Conservation (phyloP, 2,888 invertebrate genomes). For the Callimorpha dominula region DNA sequence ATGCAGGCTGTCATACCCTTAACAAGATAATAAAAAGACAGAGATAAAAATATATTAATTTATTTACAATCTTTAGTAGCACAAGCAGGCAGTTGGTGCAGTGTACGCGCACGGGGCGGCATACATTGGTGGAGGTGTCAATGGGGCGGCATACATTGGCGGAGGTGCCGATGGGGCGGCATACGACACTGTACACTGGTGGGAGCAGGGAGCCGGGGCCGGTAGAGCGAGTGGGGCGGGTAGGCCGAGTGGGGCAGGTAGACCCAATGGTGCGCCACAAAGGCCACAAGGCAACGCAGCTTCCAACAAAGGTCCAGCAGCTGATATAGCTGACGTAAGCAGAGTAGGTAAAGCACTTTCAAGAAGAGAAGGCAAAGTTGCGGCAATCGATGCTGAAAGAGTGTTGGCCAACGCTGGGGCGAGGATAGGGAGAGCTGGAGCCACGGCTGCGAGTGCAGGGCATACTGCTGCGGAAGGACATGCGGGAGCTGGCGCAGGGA, state of each 20-base stretch:
- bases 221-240: constrained; percentile 22
- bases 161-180: not conserved
- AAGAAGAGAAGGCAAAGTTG: constrained; percentile 54
- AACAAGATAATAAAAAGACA: not conserved
- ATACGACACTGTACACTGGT: not conserved
- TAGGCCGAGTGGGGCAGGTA: constrained; percentile 1
- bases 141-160: constrained; percentile 12
- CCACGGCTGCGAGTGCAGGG: constrained; percentile 48
- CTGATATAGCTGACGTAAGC: constrained; percentile 62
- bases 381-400: constrained; percentile 53
- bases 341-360: constrained; percentile 66
- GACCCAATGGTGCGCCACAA: constrained; percentile 14
- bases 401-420: constrained; percentile 55
- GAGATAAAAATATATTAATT: not conserved
- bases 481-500: constrained; percentile 36
- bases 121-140: constrained; percentile 36
- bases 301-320: constrained; percentile 61
- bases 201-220: constrained; percentile 7
- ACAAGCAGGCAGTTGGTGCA: constrained; percentile 23
- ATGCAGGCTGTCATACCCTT: not conserved
- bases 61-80: constrained; percentile 9
- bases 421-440: constrained; percentile 52
- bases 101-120: constrained; percentile 35
- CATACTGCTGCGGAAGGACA: constrained; percentile 31
- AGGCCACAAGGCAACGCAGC: constrained; percentile 49